Base-by-base conservation (phyloP, 2,113 vertebrate genomes). In the Platichthys stellatus region DNA sequence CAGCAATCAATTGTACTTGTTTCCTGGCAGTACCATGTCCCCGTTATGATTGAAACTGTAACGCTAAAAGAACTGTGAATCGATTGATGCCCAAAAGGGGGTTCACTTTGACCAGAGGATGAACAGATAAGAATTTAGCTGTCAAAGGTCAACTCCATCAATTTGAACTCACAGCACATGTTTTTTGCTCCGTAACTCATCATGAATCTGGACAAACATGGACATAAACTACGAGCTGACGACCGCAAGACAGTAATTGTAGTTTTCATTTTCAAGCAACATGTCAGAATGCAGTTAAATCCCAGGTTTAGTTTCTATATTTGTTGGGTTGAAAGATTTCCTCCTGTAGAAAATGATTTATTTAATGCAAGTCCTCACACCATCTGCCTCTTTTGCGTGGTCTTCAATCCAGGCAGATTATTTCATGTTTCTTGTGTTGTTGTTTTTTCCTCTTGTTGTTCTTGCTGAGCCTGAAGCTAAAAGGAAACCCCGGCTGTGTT, bases 381-480 rank as follows among this genome's bases (percentile, higher is more conserved):
- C 60, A 79, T 69, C 66, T 74, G 57, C 75, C 58, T 74, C 63
- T 43, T 31, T 31, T 56, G 43, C n/a, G 6, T 38, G 5, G 70
- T 54, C 56, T 59, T 83, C 78, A 85, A 86, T 80, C 69, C 68
- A 67, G 54, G 38, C 26, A 53, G 61, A 81, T 61, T 75, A 74
- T 77, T 78, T 69, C 11, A 72, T 60, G 23, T 45, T 23, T 26
- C 43, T 65, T 28, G 13, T 53, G 54, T 70, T 23, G 14, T 56
- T 38, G 3, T 28, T 35, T 4, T 20, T 18, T 63, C 12, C 20
- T 54, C 20, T 63, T 49, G 20, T 61, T 76, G n/a, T 76, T 75
- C 54, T 70, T 75, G 64, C 83, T 78, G 26, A 70, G 85, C 78
- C 79, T 75, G 38, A 49, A 87, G 80, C 81, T 18, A 72, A 72